A percentile compares a stretch with the other conserved stretches of the same genome.
Evolutionary conservation across 2,797 vertebrate genomes (phyloP).

Genomic region (Labeo calbasu): DNA sequence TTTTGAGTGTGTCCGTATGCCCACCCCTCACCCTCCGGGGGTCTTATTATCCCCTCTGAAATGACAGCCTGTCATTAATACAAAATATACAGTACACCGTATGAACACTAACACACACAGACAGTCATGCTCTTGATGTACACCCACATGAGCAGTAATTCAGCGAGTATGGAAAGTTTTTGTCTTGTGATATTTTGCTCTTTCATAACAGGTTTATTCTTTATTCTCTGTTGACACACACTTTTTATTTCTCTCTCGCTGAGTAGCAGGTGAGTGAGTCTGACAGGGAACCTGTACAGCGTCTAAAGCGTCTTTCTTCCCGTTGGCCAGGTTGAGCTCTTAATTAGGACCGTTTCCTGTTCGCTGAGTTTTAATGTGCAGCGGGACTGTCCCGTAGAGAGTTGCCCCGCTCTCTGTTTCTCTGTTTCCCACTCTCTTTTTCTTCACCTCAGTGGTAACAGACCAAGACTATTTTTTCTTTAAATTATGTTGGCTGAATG

Average conservation of each 20-base stretch:
- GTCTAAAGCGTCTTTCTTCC: constrained; percentile 62
- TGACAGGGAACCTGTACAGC: constrained; percentile 56
- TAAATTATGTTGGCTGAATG: constrained; percentile 39
- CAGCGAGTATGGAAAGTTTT: constrained; percentile 17
- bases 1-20: neutral
- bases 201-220: constrained; percentile 19
- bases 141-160: constrained; percentile 26
- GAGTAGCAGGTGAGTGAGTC: constrained; percentile 58
- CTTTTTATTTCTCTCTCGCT: constrained; percentile 20
- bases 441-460: constrained; percentile 24
- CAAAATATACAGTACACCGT: constrained; percentile 80
- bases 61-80: constrained; percentile 89
- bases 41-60: constrained; percentile 42
- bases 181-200: constrained; percentile 13
- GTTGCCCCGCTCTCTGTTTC: constrained; percentile 18
- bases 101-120: constrained; percentile 11
- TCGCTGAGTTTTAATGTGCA: constrained; percentile 51
- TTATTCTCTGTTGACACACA: constrained; percentile 10
- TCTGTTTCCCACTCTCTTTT: constrained; percentile 26
- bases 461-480: constrained; percentile 44
- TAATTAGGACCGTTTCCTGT: constrained; percentile 62
- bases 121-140: constrained; percentile 10
- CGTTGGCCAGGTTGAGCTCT: constrained; percentile 49
- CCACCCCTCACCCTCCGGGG: constrained; percentile 23
- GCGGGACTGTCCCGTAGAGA: constrained; percentile 37